Conservation (phyloP, 2,888 invertebrate species). For the Chromoteleia sp. region DNA sequence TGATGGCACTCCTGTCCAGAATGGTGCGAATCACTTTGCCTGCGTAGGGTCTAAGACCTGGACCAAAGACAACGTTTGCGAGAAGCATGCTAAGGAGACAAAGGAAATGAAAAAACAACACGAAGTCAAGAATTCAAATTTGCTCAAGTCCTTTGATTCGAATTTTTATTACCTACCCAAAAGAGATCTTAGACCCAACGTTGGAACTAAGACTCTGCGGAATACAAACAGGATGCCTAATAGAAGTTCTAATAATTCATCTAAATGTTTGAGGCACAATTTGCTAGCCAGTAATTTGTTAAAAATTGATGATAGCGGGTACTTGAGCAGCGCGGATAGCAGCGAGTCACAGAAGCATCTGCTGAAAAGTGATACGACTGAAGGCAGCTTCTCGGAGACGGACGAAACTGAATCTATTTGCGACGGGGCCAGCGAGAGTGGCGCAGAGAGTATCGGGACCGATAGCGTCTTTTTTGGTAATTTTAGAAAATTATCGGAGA, state of each 20-base stretch:
- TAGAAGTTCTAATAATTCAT: slow-evolving; percentile 3
- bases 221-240: neutral
- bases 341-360: slow-evolving; percentile 82
- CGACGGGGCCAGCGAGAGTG: slow-evolving; percentile 94
- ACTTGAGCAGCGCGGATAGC: slow-evolving; percentile 93
- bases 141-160: slow-evolving; percentile 38
- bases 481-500: slow-evolving; percentile 85
- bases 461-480: slow-evolving; percentile 94
- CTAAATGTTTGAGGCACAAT: slow-evolving; percentile 29
- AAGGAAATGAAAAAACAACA: neutral
- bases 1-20: slow-evolving; percentile 83
- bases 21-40: slow-evolving; percentile 66
- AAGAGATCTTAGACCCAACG: slow-evolving; percentile 11
- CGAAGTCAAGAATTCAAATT: neutral
- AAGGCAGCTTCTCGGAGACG: slow-evolving; percentile 89
- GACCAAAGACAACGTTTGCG: slow-evolving; percentile 39
- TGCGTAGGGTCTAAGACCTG: slow-evolving; percentile 76
- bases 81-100: slow-evolving; percentile 38
- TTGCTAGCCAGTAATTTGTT: slow-evolving; percentile 10
- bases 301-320: slow-evolving; percentile 89
- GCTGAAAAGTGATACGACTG: slow-evolving; percentile 78
- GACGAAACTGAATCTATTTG: slow-evolving; percentile 93
- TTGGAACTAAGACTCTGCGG: slow-evolving; percentile 22
- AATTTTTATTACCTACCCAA: slow-evolving; percentile 45
- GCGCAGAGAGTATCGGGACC: slow-evolving; percentile 94